A percentile compares a stretch with the other conserved stretches of the same genome.
Evolutionary conservation across 53 echinoderm and acorn worm species (phyloP).

Genomic region (Stichopus horrens): DNA sequence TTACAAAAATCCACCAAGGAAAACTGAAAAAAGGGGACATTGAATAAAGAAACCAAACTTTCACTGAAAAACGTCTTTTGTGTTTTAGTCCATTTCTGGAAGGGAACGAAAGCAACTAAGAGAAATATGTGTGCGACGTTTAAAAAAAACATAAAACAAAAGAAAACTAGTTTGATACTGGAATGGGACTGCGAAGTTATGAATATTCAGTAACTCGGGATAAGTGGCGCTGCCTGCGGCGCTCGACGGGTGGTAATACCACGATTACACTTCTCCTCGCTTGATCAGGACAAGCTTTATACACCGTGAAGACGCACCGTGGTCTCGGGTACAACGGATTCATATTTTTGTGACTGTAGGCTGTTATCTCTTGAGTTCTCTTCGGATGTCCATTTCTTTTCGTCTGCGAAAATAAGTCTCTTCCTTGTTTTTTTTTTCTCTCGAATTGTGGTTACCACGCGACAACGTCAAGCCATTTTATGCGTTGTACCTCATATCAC

Average conservation of each 20-base stretch:
- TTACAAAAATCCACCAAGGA: no score
- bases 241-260: constrained; percentile 47
- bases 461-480: background rate
- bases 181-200: background rate
- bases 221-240: constrained; percentile 46
- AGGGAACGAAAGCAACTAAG: background rate
- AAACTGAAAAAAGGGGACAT: no score
- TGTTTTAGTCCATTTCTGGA: background rate
- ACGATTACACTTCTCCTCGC: constrained; percentile 18
- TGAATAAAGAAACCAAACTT: no score
- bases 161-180: background rate
- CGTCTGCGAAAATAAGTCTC: background rate
- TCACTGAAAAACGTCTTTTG: no score
- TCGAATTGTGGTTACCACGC: background rate
- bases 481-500: background rate
- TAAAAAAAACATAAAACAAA: background rate
- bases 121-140: background rate
- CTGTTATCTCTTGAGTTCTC: background rate
- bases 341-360: background rate
- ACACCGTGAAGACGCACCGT: background rate
- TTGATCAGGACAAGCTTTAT: background rate
- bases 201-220: constrained; percentile 26
- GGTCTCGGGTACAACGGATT: background rate
- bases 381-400: background rate
- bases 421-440: background rate